Base-by-base conservation (phyloP, 2,113 vertebrate genomes). In the Tauraco erythrolophus region DNA sequence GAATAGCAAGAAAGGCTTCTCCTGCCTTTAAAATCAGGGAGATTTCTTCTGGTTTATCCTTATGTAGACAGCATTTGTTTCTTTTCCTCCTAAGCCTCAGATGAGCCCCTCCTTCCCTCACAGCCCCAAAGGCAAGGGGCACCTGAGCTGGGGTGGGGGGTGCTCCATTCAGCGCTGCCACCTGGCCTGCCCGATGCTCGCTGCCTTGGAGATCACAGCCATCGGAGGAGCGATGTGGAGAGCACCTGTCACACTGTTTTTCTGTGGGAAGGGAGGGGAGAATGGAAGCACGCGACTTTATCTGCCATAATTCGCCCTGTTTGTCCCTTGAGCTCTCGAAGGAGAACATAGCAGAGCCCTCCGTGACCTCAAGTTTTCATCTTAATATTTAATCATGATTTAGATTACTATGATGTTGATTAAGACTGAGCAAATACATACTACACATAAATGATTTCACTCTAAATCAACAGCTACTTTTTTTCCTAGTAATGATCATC, bases 381-480 rank as follows among this genome's bases (percentile, higher is more conserved):
- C 64, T 89, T 84, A 92, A 75, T 96, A 93, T 92, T 96, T 97
- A 96, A 96, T 92, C 82, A 81, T 5, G 1, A 79, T 89, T 91
- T 91, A 79, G 64, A 82, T 89, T 84, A 65, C 86, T 61, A 14
- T 87, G 69, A 76, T 72, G 89, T 84, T 94, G 85, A 93, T 95
- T 95, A 95, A 94, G 71, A 68, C 51, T 87, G 25, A 71, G 53
- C 89, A 97, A 93, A 94, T 80, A 93, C 56, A 81, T 28, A 39
- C 53, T 69, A 41, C 61, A 89, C 25, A 46, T 72, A 92, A 89
- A 91, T 89, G 17, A 94, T 91, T 94, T 91, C 65, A 69, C 39
- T 87, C 48, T 65, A 72, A 92, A 89, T 78, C 80, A 87, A 53
- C 60, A 81, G 48, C 5, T 30, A 54, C 10, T 2, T 51, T 91